These are phyloP conservation scores for Diabrotica undecimpunctata DNA, from an alignment of 1,140 invertebrate genomes.

Conservation along the genomic window DNA sequence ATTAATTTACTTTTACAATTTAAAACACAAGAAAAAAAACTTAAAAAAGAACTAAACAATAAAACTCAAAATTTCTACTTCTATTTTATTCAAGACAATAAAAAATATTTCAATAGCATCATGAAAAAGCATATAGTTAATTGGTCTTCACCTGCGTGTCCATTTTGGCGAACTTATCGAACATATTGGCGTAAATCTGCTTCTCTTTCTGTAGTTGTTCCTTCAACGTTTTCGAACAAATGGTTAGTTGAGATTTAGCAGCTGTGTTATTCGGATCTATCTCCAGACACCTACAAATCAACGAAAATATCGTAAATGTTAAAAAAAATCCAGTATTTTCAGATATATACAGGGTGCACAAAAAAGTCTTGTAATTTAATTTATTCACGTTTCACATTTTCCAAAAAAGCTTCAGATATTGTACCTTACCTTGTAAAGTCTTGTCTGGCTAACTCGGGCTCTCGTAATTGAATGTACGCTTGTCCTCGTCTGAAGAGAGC, in stretches of 20 bases:
- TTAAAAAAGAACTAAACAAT: too few relatives aligned
- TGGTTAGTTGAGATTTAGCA: constrained; percentile 70
- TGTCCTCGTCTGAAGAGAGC: constrained; percentile 85
- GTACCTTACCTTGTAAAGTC: constrained; percentile 63
- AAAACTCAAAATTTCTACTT: too few relatives aligned
- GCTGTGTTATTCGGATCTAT: constrained; percentile 70
- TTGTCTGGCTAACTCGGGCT: constrained; percentile 71
- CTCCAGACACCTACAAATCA: constrained; percentile 51
- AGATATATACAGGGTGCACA: too few relatives aligned
- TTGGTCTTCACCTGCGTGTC: constrained; percentile 67
- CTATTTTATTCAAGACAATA: too few relatives aligned
- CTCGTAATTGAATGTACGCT: constrained; percentile 71
- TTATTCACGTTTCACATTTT: too few relatives aligned
- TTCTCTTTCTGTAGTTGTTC: constrained; percentile 79
- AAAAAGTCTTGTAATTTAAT: too few relatives aligned
- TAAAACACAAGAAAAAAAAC: too few relatives aligned
- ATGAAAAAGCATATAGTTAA: constrained; percentile 17
- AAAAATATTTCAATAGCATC: too few relatives aligned
- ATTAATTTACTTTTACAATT: too few relatives aligned
- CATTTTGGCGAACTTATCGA: constrained; percentile 79
- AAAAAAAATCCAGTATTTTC: too few relatives aligned
- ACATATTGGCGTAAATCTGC: constrained; percentile 92
- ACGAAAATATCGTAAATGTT: not conserved
- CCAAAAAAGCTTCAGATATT: too few relatives aligned
- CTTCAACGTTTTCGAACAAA: constrained; percentile 73